Evolutionary conservation across 2,888 invertebrate genomes (phyloP), one percentile per base, ranked within the genome.

Genomic region (Muscina levida): DNA sequence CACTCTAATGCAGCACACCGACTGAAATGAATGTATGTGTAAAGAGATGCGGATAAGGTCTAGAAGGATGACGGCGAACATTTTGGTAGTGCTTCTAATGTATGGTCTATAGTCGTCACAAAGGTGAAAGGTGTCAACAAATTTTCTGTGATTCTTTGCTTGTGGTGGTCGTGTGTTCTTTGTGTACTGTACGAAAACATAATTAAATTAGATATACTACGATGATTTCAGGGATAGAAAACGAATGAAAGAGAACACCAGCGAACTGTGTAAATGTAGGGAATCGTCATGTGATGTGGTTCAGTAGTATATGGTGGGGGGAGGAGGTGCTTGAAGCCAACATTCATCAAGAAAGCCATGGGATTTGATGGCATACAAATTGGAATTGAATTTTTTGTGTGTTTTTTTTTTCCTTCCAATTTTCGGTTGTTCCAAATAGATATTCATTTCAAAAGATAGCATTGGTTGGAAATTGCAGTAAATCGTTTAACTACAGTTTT

Each of bases 121-220:
- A 26, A 73, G 70, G 48, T 73, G 53, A 42, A 70, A 48, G 57
- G 57, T 57, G 73, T 66, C 70, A 73, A 65, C 78, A 57, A 78
- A 51, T 70, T 65, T 26, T 77, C 37, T 24, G n/a, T 10, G 26
- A n/a, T 57, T 26, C 26, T 8, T 57, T 57, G 24, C 26, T 57
- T n/a, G n/a, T n/a, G n/a, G n/a, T n/a, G n/a, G n/a, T n/a, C n/a
- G n/a, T n/a, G n/a, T n/a, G 15, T 13, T 37, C 17, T 11, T 2
- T 17, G 17, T 15, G 2, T 13, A 10, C 24, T 11, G 11, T 10
- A 2, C n/a, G 53, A 53, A 24, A 53, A 53, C 53, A 24, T 53
- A 53, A 53, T 53, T 53, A 53, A 53, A 53, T 53, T 53, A 53
- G 53, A 53, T 53, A 22, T 53, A 22, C n/a, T 5, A 31, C 31